These are phyloP conservation scores for Kuschelorhynchus macadamiae DNA, from an alignment of 2,888 invertebrate species.

Conservation along the genomic window DNA sequence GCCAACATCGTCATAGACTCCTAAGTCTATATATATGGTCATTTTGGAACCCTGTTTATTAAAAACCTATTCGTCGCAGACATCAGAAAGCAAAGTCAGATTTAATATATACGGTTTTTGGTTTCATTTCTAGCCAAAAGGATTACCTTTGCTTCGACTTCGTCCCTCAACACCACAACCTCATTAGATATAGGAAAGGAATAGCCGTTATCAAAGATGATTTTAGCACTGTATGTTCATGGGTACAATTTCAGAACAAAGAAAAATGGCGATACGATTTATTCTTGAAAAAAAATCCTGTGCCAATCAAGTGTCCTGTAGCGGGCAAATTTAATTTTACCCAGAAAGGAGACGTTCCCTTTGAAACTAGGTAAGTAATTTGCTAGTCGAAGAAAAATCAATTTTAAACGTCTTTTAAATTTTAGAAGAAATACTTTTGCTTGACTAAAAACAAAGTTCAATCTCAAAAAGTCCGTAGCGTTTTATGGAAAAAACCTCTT, in stretches of 20 bases:
- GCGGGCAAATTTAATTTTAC: constrained; percentile 97
- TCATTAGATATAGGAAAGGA: constrained; percentile 92
- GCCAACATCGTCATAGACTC: no score
- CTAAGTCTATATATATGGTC: no score
- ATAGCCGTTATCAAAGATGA: constrained; percentile 88
- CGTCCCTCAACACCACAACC: constrained; percentile 94
- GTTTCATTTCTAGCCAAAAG: constrained; percentile 92
- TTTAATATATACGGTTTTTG: no score
- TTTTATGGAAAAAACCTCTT: no score
- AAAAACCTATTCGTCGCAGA: no score
- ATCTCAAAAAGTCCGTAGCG: no score
- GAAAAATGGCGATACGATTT: constrained; percentile 91
- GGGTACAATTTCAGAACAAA: constrained; percentile 91
- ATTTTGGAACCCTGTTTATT: no score
- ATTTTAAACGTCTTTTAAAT: no score
- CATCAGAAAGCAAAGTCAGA: no score
- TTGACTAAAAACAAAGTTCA: no score
- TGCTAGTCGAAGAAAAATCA: no score
- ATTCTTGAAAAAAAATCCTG: constrained; percentile 88
- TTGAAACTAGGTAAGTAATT: constrained; percentile 78
- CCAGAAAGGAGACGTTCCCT: constrained; percentile 90
- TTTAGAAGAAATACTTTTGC: no score
- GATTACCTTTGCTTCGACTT: constrained; percentile 98
- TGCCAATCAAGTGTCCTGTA: constrained; percentile 94
- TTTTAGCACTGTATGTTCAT: constrained; percentile 94